Base-by-base conservation (phyloP, 2,113 vertebrate genomes). In the Cyanoliseus patagonus region DNA sequence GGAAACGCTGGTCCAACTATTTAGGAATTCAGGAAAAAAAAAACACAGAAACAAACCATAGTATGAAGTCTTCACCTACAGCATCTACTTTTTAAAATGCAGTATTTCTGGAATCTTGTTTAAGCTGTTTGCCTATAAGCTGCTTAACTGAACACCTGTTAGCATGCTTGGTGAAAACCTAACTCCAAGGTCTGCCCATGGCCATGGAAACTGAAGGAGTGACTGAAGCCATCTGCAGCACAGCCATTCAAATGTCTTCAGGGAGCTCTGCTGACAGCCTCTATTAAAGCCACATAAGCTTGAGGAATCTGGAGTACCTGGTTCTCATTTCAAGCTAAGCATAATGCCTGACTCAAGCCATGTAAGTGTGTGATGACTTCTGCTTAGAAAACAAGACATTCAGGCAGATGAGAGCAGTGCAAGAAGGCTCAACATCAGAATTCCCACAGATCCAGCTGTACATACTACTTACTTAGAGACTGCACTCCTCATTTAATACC, bases 281-380 rank as follows among this genome's bases (percentile, higher is more conserved):
- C 55, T 68, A n/a, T 28, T 46, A 77, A 27, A 86, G 41, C 33
- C 27, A 78, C 55, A 78, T 0, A 0, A 94, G 46, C 75, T 19
- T 46, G 30, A 94, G 74, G 66, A 95, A 94, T 91, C 96, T 83
- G 69, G 90, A 92, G 76, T 37, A 90, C 90, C 94, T 72, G 59
- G 90, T 96, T 95, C 81, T 92, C n/a, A 19, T 70, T 88, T 79
- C 75, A 85, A 76, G 63, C 63, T 64, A 70, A 53, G 63, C 33
- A 52, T 47, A 77, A 93, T 22, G 25, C 67, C 72, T 86, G 82
- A 92, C 53, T 94, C 75, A 62, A 93, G 31, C 68, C 68, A 67
- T 6, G 10, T 69, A 80, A 86, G 55, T 75, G 91, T 46, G 37
- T 77, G 87, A 92, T 31, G 53, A 46, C 46, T 94, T 85, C 91